Base-by-base conservation (phyloP, 2,888 invertebrate species). In the Apantesis nais region DNA sequence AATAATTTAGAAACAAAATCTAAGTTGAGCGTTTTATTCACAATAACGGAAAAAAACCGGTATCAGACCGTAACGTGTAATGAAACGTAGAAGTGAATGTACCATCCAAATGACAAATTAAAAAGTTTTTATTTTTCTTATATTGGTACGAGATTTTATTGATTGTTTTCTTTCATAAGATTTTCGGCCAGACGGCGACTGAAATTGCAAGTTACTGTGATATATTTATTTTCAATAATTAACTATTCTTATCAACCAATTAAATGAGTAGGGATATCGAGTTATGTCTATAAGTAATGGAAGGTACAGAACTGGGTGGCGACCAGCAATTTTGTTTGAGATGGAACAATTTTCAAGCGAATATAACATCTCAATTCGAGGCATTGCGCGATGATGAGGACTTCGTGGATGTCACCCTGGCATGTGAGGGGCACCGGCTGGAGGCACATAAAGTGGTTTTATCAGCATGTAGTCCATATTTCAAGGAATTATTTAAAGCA, bases 261-360 rank as follows among this genome's bases (percentile, higher is more conserved):
- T 95, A 95, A 95, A 95, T 95, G 95, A 95, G 93, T 94, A 94
- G 93, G 95, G 93, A 93, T 93, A 95, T 92, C 93, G 90, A 95
- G 95, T 95, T 95, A 95, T 95, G 95, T 95, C 92, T 95, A 94
- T 95, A 94, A 95, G 95, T 95, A 95, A 95, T 95, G 95, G 95
- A 95, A 95, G 95, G 95, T 93, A 93, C 95, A 94, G 95, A 95
- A 95, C 95, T 95, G 94, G 95, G 94, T 92, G 96, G 96, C 92
- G 97, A 97, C 95, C 98, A 98, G 96, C 97, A 97, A 95, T 98
- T 97, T 95, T 98, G 98, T 96, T 96, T 98, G 94, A 96, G 97
- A 95, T 98, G 98, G 98, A 98, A 98, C 96, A 97, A 98, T 96
- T 97, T 97, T 96, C 97, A 97, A 96, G 97, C 97, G 83, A 98